Conservation (phyloP, 37 sponge, comb jelly and placozoan species). For the Halichondria panicea region DNA sequence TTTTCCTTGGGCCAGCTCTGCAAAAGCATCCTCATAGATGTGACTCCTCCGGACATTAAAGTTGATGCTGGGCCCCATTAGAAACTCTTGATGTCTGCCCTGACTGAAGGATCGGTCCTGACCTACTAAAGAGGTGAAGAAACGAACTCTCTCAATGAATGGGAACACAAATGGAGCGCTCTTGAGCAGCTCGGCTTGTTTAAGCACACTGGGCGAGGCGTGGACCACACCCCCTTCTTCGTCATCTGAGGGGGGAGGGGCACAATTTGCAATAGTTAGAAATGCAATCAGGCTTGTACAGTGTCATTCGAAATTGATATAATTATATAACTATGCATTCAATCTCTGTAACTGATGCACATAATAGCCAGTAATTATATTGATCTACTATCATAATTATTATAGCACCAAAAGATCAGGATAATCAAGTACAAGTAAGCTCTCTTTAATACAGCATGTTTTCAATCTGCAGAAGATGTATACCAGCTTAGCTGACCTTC, state of each 20-base stretch:
- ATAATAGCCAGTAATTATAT: too few species aligned
- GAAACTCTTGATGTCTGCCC: constrained; percentile 55
- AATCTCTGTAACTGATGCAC: too few species aligned
- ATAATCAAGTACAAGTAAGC: too few species aligned
- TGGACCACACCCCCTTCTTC: neutral
- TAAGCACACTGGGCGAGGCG: constrained; percentile 15
- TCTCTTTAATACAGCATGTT: too few species aligned
- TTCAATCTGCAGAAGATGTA: too few species aligned
- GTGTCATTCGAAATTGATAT: too few species aligned
- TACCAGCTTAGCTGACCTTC: constrained; percentile 21
- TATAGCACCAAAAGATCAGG: too few species aligned
- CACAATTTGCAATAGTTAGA: too few species aligned
- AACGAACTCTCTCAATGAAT: constrained; percentile 75
- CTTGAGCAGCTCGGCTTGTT: constrained; percentile 47
- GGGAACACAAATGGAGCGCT: constrained; percentile 75
- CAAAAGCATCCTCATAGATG: constrained; percentile 91
- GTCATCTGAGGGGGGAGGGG: too few species aligned
- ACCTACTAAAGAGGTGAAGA: constrained; percentile 49
- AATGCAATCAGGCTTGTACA: too few species aligned
- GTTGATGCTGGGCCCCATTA: constrained; percentile 39
- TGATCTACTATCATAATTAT: too few species aligned
- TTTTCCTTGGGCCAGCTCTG: constrained; percentile 57
- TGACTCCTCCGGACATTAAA: constrained; percentile 66
- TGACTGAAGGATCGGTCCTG: constrained; percentile 4
- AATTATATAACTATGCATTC: too few species aligned